These are phyloP conservation scores for Agrotis clavis DNA, from an alignment of 2,888 invertebrate species.

Conservation along the genomic window DNA sequence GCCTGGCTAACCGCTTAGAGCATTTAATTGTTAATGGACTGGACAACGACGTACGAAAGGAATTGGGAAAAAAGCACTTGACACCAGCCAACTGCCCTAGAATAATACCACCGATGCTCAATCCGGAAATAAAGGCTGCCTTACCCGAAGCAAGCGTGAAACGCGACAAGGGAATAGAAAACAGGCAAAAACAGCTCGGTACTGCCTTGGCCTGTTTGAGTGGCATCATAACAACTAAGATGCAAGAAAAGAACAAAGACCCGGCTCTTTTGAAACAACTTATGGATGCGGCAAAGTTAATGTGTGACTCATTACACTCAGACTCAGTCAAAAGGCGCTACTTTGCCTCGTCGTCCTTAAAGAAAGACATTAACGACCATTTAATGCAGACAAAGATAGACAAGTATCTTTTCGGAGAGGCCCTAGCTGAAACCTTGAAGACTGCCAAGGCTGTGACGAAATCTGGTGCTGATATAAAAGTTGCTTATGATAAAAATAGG, in stretches of 20 bases:
- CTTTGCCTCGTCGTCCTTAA: not conserved
- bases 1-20: too few species aligned
- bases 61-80: too few species aligned
- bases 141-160: not conserved
- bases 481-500: not conserved
- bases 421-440: not conserved
- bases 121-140: constrained; percentile 2
- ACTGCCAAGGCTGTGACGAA: not conserved
- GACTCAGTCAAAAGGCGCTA: not conserved
- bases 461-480: not conserved
- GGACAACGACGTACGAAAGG: too few species aligned
- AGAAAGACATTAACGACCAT: not conserved
- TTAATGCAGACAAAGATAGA: not conserved
- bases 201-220: not conserved
- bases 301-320: not conserved
- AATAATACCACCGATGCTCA: not conserved
- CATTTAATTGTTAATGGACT: too few species aligned
- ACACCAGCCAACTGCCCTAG: too few species aligned
- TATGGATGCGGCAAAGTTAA: too few species aligned
- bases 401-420: not conserved
- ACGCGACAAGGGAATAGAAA: not conserved
- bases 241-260: too few species aligned
- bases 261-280: too few species aligned
- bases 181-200: not conserved
- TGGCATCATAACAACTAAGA: too few species aligned